These are phyloP conservation scores for Lontra canadensis DNA, from an alignment of 2,113 vertebrate species.

Conservation along the genomic window DNA sequence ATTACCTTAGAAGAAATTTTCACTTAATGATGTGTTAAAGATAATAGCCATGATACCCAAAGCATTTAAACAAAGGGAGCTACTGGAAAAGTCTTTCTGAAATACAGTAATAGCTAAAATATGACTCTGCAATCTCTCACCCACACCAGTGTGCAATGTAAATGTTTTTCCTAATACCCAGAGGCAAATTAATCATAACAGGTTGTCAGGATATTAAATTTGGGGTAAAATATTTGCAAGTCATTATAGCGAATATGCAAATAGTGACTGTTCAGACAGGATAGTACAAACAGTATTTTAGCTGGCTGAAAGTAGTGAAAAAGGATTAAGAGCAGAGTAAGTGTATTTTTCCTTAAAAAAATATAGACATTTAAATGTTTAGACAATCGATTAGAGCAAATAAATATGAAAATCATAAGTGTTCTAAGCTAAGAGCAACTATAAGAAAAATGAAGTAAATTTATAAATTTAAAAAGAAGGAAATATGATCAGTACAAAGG, in stretches of 20 bases:
- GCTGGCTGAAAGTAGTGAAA: not conserved
- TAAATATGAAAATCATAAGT: not conserved
- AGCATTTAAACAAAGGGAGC: not conserved
- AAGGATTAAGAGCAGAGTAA: not conserved
- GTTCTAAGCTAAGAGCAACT: not conserved
- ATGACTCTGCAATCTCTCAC: not conserved
- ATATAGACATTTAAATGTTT: not conserved
- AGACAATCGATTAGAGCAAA: not conserved
- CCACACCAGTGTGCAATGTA: not conserved
- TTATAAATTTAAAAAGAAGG: not conserved
- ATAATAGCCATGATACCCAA: not conserved
- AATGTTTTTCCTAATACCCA: not conserved
- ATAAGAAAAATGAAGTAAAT: not conserved
- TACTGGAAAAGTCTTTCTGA: not conserved
- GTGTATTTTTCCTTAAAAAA: not conserved
- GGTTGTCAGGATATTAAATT: conserved; percentile 7
- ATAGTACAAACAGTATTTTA: not conserved
- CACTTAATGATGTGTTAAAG: not conserved
- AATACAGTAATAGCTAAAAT: not conserved
- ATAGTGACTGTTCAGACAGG: not conserved
- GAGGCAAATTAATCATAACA: not conserved
- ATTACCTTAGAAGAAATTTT: not conserved
- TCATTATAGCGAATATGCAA: not conserved
- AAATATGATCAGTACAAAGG: not conserved
- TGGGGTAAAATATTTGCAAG: not conserved